Conservation (phyloP, 2,888 invertebrate genomes). For the Eupithecia centaureata region DNA sequence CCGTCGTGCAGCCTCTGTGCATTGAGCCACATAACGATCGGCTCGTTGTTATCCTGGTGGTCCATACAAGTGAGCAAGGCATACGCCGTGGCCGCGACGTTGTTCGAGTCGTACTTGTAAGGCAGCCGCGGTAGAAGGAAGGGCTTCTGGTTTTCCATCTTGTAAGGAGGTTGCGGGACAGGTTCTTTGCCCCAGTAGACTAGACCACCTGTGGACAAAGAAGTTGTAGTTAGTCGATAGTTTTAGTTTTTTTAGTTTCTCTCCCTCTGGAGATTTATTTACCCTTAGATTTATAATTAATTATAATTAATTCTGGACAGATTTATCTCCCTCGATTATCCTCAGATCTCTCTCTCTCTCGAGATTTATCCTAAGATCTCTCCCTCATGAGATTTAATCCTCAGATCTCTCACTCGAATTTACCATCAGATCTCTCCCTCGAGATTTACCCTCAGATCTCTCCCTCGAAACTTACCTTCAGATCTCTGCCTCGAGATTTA, state of each 20-base stretch:
- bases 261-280: no score
- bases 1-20: conserved; percentile 93
- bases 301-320: no score
- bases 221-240: neutral
- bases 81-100: conserved; percentile 96
- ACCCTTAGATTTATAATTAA: no score
- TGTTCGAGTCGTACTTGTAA: conserved; percentile 94
- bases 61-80: conserved; percentile 95
- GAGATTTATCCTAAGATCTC: no score
- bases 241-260: neutral
- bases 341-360: no score
- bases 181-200: conserved; percentile 93
- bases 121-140: conserved; percentile 94
- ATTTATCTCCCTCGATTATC: no score
- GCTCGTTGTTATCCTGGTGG: conserved; percentile 92
- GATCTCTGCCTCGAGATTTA: no score
- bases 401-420: no score
- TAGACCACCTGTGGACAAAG: conserved; percentile 85
- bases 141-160: conserved; percentile 95
- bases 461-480: no score
- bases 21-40: conserved; percentile 96
- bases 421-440: no score
- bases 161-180: conserved; percentile 91
- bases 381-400: no score
- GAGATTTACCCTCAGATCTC: no score